Evolutionary conservation across 2,797 vertebrate species (phyloP).

Genomic region (Crenichthys baileyi): DNA sequence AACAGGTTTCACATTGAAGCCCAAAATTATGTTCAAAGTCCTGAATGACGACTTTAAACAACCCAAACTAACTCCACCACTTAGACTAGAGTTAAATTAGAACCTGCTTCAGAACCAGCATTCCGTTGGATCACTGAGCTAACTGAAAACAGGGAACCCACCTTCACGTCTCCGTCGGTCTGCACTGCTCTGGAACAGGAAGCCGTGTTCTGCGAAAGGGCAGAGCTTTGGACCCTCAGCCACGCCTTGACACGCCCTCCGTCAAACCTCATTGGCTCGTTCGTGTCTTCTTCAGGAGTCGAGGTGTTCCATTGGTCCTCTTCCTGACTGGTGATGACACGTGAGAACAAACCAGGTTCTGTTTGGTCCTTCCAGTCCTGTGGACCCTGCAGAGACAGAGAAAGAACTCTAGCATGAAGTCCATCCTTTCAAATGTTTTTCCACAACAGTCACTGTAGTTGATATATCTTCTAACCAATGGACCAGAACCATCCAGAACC

Average conservation of each 20-base stretch:
- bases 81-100: neutral
- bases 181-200: constrained; percentile 73
- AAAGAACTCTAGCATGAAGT: neutral
- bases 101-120: neutral
- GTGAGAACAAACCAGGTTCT: neutral
- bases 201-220: constrained; percentile 11
- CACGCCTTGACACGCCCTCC: constrained; percentile 77
- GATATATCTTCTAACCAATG: constrained; percentile 23
- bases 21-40: no score
- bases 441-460: neutral
- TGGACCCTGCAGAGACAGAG: constrained; percentile 15
- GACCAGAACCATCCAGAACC: constrained; percentile 6
- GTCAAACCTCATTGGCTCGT: constrained; percentile 61
- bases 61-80: neutral
- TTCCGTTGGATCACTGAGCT: neutral
- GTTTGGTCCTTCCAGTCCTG: constrained; percentile 20
- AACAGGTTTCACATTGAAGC: no score
- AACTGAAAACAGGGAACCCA: neutral
- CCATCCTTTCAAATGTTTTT: no score
- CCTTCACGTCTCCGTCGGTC: constrained; percentile 58
- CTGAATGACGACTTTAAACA: no score
- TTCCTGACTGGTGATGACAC: neutral
- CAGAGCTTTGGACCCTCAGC: constrained; percentile 72
- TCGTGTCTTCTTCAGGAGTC: constrained; percentile 40
- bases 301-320: constrained; percentile 54